Conservation (phyloP, 2,888 invertebrate species). For the Erebia epiphron region DNA sequence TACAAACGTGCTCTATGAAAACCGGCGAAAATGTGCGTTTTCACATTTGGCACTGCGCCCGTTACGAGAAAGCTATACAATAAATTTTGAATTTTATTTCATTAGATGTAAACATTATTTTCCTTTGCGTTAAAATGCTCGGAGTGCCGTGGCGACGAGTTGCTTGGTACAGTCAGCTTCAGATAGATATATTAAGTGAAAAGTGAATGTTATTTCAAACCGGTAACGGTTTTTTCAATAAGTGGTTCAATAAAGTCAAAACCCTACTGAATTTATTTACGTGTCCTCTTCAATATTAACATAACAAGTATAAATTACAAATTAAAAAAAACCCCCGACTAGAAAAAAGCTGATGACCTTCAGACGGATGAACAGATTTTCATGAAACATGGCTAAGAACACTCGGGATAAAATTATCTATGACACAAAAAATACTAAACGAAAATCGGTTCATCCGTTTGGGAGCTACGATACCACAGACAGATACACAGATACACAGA, state of each 20-base stretch:
- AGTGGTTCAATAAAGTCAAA: too few relatives aligned
- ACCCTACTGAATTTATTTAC: not conserved
- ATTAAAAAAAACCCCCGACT: too few relatives aligned
- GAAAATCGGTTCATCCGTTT: too few relatives aligned
- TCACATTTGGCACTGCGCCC: slow-evolving; percentile 57
- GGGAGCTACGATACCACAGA: too few relatives aligned
- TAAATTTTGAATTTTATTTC: slow-evolving; percentile 27
- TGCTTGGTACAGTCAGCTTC: slow-evolving; percentile 6
- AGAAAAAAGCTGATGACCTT: too few relatives aligned
- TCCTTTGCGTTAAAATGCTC: slow-evolving; percentile 5
- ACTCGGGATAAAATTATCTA: too few relatives aligned
- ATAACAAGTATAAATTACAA: too few relatives aligned
- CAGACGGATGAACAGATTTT: too few relatives aligned
- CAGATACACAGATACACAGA: too few relatives aligned
- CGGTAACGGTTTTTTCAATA: too few relatives aligned
- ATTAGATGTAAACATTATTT: slow-evolving; percentile 21
- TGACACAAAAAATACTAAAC: too few relatives aligned
- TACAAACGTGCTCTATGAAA: slow-evolving; percentile 56
- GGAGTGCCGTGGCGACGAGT: not conserved
- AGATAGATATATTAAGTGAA: not conserved
- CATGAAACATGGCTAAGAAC: too few relatives aligned
- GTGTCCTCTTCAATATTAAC: not conserved
- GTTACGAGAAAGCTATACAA: slow-evolving; percentile 26
- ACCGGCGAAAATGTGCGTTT: slow-evolving; percentile 62
- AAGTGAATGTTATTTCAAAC: not conserved